A percentile compares a stretch with the other conserved stretches of the same genome.
These are phyloP conservation scores for Hirtodrosophila histrioides DNA, from an alignment of 2,888 invertebrate species.

Conservation along the genomic window DNA sequence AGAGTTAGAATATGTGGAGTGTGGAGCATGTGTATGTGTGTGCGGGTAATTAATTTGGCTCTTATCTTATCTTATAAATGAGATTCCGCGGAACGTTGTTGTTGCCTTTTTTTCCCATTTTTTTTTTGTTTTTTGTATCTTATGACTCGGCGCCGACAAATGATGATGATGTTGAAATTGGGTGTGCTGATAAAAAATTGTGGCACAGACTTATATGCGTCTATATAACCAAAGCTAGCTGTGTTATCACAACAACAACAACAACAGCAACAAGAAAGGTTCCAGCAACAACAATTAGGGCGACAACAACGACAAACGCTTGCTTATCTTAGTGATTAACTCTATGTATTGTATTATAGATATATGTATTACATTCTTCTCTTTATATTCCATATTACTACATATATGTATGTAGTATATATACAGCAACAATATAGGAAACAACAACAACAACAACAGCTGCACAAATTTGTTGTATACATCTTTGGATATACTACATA, in stretches of 20 bases:
- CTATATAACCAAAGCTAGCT: neutral
- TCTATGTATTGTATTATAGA: slow-evolving; percentile 52
- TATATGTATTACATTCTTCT: slow-evolving; percentile 22
- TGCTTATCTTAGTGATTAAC: slow-evolving; percentile 68
- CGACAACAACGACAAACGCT: slow-evolving; percentile 7
- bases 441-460: neutral
- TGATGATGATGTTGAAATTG: slow-evolving; percentile 64
- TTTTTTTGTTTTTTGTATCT: slow-evolving; percentile 45
- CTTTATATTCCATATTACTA: slow-evolving; percentile 1
- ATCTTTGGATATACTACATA: neutral
- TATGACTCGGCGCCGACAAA: slow-evolving; percentile 58
- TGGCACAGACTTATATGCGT: slow-evolving; percentile 33
- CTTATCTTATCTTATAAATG: slow-evolving; percentile 67
- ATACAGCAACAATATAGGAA: neutral
- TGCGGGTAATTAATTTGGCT: slow-evolving; percentile 66
- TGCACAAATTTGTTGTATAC: neutral
- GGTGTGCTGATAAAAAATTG: slow-evolving; percentile 62
- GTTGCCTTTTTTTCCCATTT: slow-evolving; percentile 11
- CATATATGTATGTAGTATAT: slow-evolving; percentile 9
- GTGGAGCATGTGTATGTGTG: slow-evolving; percentile 6
- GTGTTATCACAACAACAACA: slow-evolving; percentile 28
- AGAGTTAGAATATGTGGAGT: neutral
- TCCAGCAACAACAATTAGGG: slow-evolving; percentile 4
- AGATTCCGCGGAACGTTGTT: slow-evolving; percentile 37
- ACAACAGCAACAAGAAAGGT: slow-evolving; percentile 10